Evolutionary conservation across 2,113 vertebrate genomes (phyloP), one percentile per base, ranked within the genome.

Genomic region (pig (Sus scrofa)): DNA sequence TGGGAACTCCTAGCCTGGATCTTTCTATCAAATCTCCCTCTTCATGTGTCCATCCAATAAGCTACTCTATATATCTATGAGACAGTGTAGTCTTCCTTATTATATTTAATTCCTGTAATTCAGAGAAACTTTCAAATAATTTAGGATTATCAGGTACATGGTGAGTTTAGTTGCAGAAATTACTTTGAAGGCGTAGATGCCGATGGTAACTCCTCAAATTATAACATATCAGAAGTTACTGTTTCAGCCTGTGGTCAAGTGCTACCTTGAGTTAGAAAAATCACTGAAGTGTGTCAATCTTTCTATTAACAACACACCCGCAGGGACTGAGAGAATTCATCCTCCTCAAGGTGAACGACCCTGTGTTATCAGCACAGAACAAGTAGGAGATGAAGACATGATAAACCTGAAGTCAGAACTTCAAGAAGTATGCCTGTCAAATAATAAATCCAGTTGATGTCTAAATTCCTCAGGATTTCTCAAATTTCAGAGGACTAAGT

Each of bases 381-480:
- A 83, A 52, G 9, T 34, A 82, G 18, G 5, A 70, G 96, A 96
- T 62, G 1, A 60, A 79, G 60, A 63, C 12, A 12, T 6, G 84
- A 96, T 96, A 97, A 96, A 70, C 8, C 18, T 27, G 10, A 58
- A 86, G 74, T 54, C 52, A 68, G 74, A 94, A 91, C 68, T 94
- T 95, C 34, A 89, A 77, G 79, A 74, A 34, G 32, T 4, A 7
- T 56, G 6, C 62, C 39, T 89, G 68, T 75, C 34, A 74, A 86
- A 85, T n/a, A 63, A 22, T 58, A 81, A 79, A 92, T 93, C 73
- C 73, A 93, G 63, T 4, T 87, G 90, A 63, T 68, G 50, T 94
- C 91, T 91, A 37, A 54, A 77, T 93, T 86, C n/a, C 70, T 39
- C 4, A 54, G 37, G 37, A 73, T 75, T 78, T 97, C 74, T 87